A percentile compares a stretch with the other conserved stretches of the same genome.
These are phyloP conservation scores for Brachionus manjavacas DNA, from an alignment of 1,140 invertebrate species.

Conservation along the genomic window DNA sequence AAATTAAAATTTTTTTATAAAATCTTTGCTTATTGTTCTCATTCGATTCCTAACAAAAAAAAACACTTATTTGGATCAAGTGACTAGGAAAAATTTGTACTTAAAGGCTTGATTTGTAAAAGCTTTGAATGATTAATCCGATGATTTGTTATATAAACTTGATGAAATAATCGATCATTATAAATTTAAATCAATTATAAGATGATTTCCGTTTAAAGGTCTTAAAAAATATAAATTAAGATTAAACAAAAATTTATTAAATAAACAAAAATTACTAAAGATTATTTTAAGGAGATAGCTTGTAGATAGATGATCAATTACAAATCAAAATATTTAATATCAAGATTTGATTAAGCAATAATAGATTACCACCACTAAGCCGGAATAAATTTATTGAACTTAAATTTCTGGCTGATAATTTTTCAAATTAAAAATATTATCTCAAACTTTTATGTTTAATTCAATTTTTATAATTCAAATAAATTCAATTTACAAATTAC, in stretches of 20 bases:
- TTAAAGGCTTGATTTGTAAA: not conserved
- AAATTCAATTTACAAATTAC: no score
- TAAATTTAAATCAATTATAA: not conserved
- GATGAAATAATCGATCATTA: slow-evolving; percentile 24
- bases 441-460: no score
- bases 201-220: not conserved
- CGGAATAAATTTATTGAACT: not conserved
- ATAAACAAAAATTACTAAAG: not conserved
- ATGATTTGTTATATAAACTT: not conserved
- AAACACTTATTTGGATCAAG: not conserved
- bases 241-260: not conserved
- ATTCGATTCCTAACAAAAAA: not conserved
- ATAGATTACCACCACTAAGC: not conserved
- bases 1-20: not conserved
- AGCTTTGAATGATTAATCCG: not conserved
- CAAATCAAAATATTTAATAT: not conserved
- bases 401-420: no score
- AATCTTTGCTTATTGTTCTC: not conserved
- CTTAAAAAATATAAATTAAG: not conserved
- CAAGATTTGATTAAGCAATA: not conserved
- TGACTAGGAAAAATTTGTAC: not conserved
- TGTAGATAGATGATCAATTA: not conserved
- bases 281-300: not conserved
- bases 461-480: no score
- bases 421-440: no score